Percentiles rank a stretch among this genome's conserved stretches.
Conservation (phyloP, 2,113 vertebrate species). For the Percopsis transmontana region DNA sequence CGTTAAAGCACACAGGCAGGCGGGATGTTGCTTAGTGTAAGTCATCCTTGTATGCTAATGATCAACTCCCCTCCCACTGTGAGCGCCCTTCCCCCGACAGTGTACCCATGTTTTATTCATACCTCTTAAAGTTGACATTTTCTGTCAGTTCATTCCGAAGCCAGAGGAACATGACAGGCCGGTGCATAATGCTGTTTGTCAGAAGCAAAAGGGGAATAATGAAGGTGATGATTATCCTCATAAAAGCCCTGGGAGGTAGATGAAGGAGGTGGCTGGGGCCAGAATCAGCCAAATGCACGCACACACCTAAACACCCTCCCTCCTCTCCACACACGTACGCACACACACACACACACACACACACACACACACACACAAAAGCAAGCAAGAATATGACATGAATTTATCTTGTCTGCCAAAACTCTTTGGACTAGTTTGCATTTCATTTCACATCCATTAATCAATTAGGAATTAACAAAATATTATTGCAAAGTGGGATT, state of each 20-base stretch:
- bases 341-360: neutral
- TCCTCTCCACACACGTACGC: neutral
- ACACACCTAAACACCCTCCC: neutral
- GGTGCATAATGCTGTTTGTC: slow-evolving; percentile 21
- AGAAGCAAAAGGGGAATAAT: slow-evolving; percentile 8
- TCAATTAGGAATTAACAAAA: neutral
- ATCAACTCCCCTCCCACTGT: slow-evolving; percentile 50
- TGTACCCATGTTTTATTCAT: slow-evolving; percentile 50
- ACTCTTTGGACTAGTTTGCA: neutral
- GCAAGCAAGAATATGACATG: too few relatives aligned
- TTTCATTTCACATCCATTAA: neutral
- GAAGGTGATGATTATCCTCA: neutral
- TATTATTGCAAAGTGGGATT: neutral
- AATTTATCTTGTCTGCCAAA: too few relatives aligned
- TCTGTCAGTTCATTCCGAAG: slow-evolving; percentile 27
- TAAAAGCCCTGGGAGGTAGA: slow-evolving; percentile 18
- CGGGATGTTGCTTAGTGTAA: slow-evolving; percentile 31
- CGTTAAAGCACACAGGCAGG: slow-evolving; percentile 30
- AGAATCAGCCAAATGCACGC: neutral
- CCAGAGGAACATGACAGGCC: slow-evolving; percentile 22
- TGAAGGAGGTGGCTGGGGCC: neutral
- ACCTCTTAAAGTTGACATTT: slow-evolving; percentile 28
- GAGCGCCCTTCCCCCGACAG: slow-evolving; percentile 42
- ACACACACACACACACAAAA: neutral
- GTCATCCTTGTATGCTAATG: slow-evolving; percentile 44